Base-by-base conservation (phyloP, 35 echinoderm and acorn worm genomes). In the Patiria miniata region DNA sequence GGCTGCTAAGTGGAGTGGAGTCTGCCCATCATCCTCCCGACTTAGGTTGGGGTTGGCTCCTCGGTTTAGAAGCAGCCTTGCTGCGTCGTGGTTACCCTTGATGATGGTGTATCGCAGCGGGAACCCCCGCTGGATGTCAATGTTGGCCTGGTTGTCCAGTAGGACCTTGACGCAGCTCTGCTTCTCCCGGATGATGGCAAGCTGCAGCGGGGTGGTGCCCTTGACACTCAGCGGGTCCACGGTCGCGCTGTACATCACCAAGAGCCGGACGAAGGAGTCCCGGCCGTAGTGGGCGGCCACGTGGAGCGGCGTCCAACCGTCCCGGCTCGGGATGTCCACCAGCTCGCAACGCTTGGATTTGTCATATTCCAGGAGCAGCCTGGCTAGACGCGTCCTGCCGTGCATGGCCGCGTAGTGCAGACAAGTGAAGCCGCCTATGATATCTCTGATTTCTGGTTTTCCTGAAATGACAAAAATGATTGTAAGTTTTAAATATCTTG, bases 391-490 rank as follows among this genome's bases (percentile, higher is more conserved):
- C 36, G 91, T 93, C 30, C 91, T 88, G n/a, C 91, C 91, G 39
- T 93, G 91, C 91, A 93, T 93, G 19, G 91, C 91, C 17, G 91
- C 91, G 57, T 93, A 93, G 40, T 93, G 91, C n/a, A 93, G 40
- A 47, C 86, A 88, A 18, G 91, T 93, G 37, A 93, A 93, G 14
- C 91, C 91, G 61, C 91, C 91, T 34, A 93, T 93, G 2, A 54
- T 22, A 40, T 93, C 91, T 61, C 33, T 83, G 8, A 83, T 77
- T 50, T 88, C 61, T 68, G 86, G 86, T 34, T 68, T 89, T 10
- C 91, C 91, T 93, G 61, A 44, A 17, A 47, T 14, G 1, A 68
- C 32, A 80, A 89, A 44, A 51, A 17, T n/a, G n/a, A n/a, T n/a
- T n/a, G n/a, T n/a, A n/a, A n/a, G n/a, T n/a, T n/a, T n/a, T n/a